phyloP scores from a whole-genome alignment of 2,888 invertebrate genomes.

The Chymomyza amoena region DNA sequence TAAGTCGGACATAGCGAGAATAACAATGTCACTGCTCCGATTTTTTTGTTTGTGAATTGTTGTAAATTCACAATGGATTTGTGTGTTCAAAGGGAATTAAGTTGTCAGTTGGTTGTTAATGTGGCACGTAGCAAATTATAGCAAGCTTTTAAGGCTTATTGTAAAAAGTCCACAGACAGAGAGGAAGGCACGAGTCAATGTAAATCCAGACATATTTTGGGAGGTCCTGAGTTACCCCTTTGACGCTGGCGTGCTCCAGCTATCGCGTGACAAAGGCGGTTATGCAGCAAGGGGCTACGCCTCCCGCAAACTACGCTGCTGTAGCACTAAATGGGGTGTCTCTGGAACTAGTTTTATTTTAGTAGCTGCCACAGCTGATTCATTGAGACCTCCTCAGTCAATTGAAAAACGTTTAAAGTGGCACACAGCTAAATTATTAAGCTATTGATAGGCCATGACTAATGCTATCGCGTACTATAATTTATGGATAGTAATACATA shows the following conservation, averaged over 20 bases:
- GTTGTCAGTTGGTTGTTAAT: constrained; percentile 33
- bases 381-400: constrained; percentile 18
- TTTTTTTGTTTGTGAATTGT: neutral
- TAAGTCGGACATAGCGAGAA: too few species aligned
- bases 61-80: constrained; percentile 26
- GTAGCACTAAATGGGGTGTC: too few species aligned
- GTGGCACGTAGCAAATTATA: constrained; percentile 37
- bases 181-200: neutral
- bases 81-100: constrained; percentile 51
- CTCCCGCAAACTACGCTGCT: too few species aligned
- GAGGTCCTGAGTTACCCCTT: neutral
- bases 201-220: neutral
- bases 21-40: neutral
- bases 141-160: neutral
- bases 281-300: constrained; percentile 2
- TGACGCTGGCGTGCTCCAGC: constrained; percentile 22
- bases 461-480: neutral
- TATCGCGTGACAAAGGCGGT: constrained; percentile 49
- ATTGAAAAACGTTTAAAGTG: constrained; percentile 2
- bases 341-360: too few species aligned
- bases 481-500: neutral
- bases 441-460: neutral
- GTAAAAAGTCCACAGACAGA: neutral
- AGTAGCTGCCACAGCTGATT: constrained; percentile 52
- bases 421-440: neutral